phyloP scores from a whole-genome alignment of 1,140 invertebrate genomes.

The Pectinophora gossypiella region DNA sequence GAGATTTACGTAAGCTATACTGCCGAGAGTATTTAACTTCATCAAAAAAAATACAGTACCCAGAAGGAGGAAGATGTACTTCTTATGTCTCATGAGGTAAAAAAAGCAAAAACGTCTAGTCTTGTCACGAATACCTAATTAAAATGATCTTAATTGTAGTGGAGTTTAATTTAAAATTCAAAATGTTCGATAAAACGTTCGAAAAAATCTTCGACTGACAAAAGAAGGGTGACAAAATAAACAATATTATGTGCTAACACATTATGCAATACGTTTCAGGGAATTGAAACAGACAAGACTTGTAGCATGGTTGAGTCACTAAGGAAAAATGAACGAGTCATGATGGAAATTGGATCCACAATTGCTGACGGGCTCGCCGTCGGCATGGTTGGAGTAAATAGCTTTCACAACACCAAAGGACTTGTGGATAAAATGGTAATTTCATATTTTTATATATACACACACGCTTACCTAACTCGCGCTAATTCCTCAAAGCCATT shows the following conservation, averaged over 20 bases:
- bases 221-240: no score
- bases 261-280: constrained; percentile 76
- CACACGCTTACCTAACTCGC: no score
- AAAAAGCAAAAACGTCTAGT: background rate
- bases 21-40: background rate
- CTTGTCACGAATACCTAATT: no score
- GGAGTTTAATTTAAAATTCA: no score
- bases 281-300: constrained; percentile 88
- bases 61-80: background rate
- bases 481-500: no score
- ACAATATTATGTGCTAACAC: no score
- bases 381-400: constrained; percentile 87
- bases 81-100: background rate
- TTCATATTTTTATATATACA: no score
- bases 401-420: constrained; percentile 82
- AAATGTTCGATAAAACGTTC: no score
- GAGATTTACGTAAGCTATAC: constrained; percentile 43
- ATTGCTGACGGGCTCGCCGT: constrained; percentile 92
- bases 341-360: constrained; percentile 78
- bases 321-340: constrained; percentile 79
- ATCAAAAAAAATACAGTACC: no score
- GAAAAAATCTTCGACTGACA: no score
- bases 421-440: constrained; percentile 86
- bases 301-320: constrained; percentile 84
- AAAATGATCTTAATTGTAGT: no score